These are phyloP conservation scores for Rhodophaea formosa DNA, from an alignment of 2,888 invertebrate species.

Conservation along the genomic window DNA sequence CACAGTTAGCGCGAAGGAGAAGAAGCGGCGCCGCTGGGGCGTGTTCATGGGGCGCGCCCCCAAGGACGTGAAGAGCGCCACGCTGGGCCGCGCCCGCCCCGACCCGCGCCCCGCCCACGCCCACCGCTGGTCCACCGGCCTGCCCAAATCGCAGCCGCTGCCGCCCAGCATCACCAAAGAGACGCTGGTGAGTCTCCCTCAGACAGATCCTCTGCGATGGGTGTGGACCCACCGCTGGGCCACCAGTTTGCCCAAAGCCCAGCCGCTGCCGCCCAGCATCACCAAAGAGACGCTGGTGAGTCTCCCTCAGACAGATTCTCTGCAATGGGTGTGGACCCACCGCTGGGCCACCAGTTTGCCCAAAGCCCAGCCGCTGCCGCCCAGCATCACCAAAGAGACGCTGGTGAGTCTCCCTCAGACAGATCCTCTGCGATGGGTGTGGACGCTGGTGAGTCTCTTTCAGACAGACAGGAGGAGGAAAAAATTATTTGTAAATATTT, in stretches of 20 bases:
- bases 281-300: constrained; percentile 90
- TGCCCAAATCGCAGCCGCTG: constrained; percentile 85
- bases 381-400: constrained; percentile 89
- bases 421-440: no score
- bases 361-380: constrained; percentile 86
- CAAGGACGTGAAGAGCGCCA: constrained; percentile 83
- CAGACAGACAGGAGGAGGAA: no score
- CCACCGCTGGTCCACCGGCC: constrained; percentile 87
- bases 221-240: constrained; percentile 88
- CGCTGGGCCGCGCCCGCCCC: constrained; percentile 77
- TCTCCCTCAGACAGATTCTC: no score
- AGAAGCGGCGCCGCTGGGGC: constrained; percentile 85
- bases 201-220: no score
- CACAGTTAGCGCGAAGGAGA: constrained; percentile 76
- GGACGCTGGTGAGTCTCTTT: no score
- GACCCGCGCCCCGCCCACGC: constrained; percentile 68
- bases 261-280: constrained; percentile 87
- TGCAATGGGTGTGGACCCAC: no score
- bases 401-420: constrained; percentile 78
- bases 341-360: constrained; percentile 88
- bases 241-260: constrained; percentile 85
- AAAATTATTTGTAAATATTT: no score
- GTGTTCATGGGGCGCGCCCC: constrained; percentile 84
- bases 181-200: constrained; percentile 84
- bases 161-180: constrained; percentile 90